Evolutionary conservation across 2,113 vertebrate genomes (phyloP).

Genomic region (Etheostoma spectabile): DNA sequence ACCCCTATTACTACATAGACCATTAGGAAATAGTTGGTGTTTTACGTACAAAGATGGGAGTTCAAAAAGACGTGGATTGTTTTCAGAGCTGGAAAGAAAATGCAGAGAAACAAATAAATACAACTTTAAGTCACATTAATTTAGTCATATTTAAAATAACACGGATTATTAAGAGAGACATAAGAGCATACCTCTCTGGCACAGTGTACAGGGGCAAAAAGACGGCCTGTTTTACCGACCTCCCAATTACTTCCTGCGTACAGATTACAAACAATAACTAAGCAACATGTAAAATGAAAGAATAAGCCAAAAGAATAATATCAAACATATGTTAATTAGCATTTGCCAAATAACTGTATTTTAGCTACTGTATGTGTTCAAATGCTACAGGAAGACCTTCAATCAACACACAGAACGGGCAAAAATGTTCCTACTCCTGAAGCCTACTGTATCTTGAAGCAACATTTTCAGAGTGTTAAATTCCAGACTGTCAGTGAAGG

Average conservation of each 20-base stretch:
- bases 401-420: neutral
- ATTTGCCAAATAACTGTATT: too few species aligned
- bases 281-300: neutral
- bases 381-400: neutral
- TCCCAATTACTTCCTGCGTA: slow-evolving; percentile 88
- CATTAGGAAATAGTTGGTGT: neutral
- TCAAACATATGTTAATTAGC: neutral
- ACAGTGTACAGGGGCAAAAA: slow-evolving; percentile 89
- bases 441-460: neutral
- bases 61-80: slow-evolving; percentile 88
- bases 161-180: neutral
- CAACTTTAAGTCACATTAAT: slow-evolving; percentile 1
- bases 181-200: slow-evolving; percentile 85
- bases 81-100: slow-evolving; percentile 86
- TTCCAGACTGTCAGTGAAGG: neutral
- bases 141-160: neutral
- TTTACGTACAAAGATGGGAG: slow-evolving; percentile 93
- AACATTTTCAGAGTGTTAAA: neutral
- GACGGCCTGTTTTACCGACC: slow-evolving; percentile 89
- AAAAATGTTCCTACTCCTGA: neutral
- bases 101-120: slow-evolving; percentile 16
- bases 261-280: slow-evolving; percentile 10
- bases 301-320: neutral
- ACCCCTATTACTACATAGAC: neutral
- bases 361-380: too few species aligned